A percentile compares a stretch with the other conserved stretches of the same genome.
These are phyloP conservation scores for Meloidogyne chitwoodi DNA, from an alignment of 1,140 invertebrate genomes.

Conservation along the genomic window DNA sequence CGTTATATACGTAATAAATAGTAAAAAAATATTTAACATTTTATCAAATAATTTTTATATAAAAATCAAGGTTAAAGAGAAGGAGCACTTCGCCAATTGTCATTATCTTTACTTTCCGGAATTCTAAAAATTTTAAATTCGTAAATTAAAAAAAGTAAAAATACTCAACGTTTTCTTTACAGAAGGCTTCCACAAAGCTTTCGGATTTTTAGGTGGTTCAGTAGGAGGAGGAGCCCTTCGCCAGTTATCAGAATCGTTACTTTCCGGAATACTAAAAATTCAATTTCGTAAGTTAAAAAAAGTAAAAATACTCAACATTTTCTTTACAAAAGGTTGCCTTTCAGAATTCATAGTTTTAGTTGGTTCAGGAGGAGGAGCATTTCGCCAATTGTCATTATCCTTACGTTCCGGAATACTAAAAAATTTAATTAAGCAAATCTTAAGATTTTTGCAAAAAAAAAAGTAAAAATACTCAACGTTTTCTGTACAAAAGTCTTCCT, in stretches of 20 bases:
- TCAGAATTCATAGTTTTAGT: too few species aligned
- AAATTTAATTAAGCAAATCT: neutral
- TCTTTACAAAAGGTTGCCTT: too few species aligned
- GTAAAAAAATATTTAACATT: neutral
- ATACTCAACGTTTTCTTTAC: neutral
- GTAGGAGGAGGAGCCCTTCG: neutral
- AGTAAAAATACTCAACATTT: too few species aligned
- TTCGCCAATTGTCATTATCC: neutral
- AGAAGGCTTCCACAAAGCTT: neutral
- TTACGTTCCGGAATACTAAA: neutral
- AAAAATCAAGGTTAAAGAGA: neutral
- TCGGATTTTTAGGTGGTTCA: neutral
- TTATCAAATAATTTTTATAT: neutral
- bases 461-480: neutral
- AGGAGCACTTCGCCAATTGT: neutral
- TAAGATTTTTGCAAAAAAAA: neutral
- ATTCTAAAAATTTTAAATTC: neutral
- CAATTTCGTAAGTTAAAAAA: too few species aligned
- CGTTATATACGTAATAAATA: neutral
- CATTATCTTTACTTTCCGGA: neutral
- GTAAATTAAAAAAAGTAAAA: neutral
- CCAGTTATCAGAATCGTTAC: neutral
- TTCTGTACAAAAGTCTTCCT: neutral
- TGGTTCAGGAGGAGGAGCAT: neutral
- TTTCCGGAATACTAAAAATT: neutral